phyloP scores from a whole-genome alignment of 2,888 invertebrate species.

The Amitus sp. region DNA sequence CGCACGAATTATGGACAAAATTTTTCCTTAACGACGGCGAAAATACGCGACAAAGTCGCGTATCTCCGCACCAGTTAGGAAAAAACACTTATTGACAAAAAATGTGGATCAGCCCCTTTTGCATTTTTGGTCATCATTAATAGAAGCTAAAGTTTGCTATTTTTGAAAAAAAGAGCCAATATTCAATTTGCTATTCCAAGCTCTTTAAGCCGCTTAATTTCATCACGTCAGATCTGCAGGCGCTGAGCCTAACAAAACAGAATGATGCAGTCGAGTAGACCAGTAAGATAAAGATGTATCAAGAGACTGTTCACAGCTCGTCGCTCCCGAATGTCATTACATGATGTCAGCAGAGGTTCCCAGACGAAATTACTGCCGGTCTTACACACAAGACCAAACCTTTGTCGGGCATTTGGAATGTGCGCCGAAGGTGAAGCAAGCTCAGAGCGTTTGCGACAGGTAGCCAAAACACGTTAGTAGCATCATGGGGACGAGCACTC shows the following conservation, averaged over 20 bases:
- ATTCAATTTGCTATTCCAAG: too few relatives aligned
- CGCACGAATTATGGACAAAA: too few relatives aligned
- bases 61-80: too few relatives aligned
- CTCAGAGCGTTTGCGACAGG: constrained; percentile 25
- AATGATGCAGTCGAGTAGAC: constrained; percentile 31
- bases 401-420: constrained; percentile 43
- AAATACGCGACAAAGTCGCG: too few relatives aligned
- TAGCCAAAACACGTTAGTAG: constrained; percentile 34
- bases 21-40: too few relatives aligned
- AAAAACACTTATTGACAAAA: too few relatives aligned
- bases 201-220: too few relatives aligned
- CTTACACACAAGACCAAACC: constrained; percentile 50
- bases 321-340: constrained; percentile 53
- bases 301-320: constrained; percentile 54
- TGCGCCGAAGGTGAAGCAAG: constrained; percentile 23
- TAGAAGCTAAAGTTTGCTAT: too few relatives aligned
- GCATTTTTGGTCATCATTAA: too few relatives aligned
- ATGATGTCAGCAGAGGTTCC: constrained; percentile 49
- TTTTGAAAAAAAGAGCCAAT: too few relatives aligned
- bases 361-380: constrained; percentile 51
- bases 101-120: too few relatives aligned
- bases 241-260: not conserved
- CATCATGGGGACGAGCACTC: not conserved
- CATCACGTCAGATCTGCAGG: too few relatives aligned
- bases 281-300: constrained; percentile 37